phyloP scores from a whole-genome alignment of 2,888 invertebrate genomes.

The Andrena bucephala region DNA sequence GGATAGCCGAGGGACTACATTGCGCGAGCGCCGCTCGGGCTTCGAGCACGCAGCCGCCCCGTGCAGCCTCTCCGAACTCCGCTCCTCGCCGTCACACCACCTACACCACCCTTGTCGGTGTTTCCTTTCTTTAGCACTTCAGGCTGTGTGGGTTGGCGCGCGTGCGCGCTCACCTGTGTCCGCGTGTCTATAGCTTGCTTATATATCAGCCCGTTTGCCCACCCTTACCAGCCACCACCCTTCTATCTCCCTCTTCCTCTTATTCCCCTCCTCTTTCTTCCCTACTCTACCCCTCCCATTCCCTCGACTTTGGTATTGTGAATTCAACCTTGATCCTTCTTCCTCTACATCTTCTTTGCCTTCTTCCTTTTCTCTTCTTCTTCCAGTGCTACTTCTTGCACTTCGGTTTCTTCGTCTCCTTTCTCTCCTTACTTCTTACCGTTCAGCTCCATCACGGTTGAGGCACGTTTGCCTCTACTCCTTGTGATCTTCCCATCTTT shows the following conservation, averaged over 20 bases:
- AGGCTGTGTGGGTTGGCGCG: slow-evolving; percentile 6
- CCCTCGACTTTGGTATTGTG: not conserved
- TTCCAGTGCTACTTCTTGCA: not conserved
- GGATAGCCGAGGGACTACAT: slow-evolving; percentile 82
- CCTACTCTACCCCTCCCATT: not conserved
- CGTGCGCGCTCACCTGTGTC: slow-evolving; percentile 37
- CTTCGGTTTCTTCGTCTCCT: not conserved
- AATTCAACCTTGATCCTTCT: slow-evolving; percentile 12
- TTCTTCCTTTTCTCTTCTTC: not conserved
- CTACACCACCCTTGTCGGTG: slow-evolving; percentile 39
- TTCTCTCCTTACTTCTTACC: not conserved
- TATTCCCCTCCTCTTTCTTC: not conserved
- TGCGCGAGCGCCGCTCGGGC: slow-evolving; percentile 82
- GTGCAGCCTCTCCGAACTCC: slow-evolving; percentile 59
- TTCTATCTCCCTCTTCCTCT: not conserved
- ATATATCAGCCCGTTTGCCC: slow-evolving; percentile 60
- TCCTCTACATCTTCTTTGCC: not conserved
- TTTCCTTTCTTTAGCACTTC: not conserved
- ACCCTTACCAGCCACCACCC: slow-evolving; percentile 45
- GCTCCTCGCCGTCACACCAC: slow-evolving; percentile 19
- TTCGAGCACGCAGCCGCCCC: slow-evolving; percentile 81
- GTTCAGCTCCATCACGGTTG: not conserved
- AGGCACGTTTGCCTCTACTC: not conserved
- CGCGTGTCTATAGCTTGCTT: slow-evolving; percentile 49
- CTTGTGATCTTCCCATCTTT: not conserved